Evolutionary conservation across 2,797 vertebrate genomes (phyloP).

Genomic region (Neoniphon sammara): DNA sequence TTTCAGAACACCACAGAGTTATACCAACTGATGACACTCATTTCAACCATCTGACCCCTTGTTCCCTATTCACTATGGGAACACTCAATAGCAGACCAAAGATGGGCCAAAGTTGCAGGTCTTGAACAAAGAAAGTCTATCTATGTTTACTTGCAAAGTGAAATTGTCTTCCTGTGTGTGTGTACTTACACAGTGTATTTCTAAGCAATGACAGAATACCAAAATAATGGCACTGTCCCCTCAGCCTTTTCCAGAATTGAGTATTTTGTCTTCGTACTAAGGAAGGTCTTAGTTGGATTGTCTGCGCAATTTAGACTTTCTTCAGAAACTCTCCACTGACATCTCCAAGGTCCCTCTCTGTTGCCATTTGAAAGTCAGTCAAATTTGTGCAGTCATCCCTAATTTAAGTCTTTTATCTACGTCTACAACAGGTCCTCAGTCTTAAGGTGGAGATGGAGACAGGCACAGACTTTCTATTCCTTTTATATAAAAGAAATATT

Average conservation of each 20-base stretch:
- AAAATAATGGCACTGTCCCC: conserved; percentile 25
- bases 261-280: conserved; percentile 27
- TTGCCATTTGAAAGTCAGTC: conserved; percentile 27
- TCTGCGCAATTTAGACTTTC: conserved; percentile 13
- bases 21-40: conserved; percentile 51
- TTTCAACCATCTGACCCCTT: conserved; percentile 33
- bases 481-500: conserved; percentile 29
- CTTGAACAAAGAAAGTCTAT: conserved; percentile 42
- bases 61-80: conserved; percentile 13
- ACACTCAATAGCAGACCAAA: conserved; percentile 14
- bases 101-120: conserved; percentile 23
- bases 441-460: conserved; percentile 29
- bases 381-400: conserved; percentile 24
- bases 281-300: conserved; percentile 25
- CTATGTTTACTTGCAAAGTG: conserved; percentile 43
- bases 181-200: not conserved
- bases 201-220: conserved; percentile 24
- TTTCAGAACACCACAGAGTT: conserved; percentile 66
- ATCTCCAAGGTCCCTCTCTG: conserved; percentile 18
- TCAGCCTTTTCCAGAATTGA: conserved; percentile 17
- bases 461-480: conserved; percentile 22
- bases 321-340: conserved; percentile 11
- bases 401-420: conserved; percentile 23
- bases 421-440: conserved; percentile 19
- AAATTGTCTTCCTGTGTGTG: conserved; percentile 5